A percentile compares a stretch with the other conserved stretches of the same genome.
Evolutionary conservation across 2,113 vertebrate species (phyloP).

Genomic region (Cyprinus carpio): DNA sequence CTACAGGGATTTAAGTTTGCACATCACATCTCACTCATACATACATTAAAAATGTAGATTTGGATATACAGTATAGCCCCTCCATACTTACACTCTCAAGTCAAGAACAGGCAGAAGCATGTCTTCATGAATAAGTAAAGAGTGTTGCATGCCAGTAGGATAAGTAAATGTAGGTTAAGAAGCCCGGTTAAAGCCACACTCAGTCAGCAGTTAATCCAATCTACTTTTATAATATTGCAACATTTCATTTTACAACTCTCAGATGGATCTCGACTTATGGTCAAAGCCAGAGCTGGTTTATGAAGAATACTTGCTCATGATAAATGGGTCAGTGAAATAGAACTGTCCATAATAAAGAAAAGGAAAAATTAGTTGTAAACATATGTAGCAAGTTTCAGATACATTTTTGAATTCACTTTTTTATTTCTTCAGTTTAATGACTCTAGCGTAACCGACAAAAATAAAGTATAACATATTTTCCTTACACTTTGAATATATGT

Average conservation of each 20-base stretch:
- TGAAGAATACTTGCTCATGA: neutral
- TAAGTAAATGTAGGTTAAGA: conserved; percentile 22
- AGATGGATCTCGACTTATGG: neutral
- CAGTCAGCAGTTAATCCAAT: neutral
- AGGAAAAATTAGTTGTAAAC: no score
- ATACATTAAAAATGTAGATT: neutral
- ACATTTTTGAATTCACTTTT: neutral
- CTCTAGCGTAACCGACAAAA: neutral
- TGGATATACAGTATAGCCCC: neutral
- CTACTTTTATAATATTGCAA: neutral
- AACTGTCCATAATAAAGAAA: no score
- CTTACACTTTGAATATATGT: neutral
- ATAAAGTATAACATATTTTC: neutral
- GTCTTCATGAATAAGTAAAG: conserved; percentile 11
- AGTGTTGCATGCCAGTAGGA: neutral
- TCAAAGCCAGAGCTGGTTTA: neutral
- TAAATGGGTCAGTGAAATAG: no score
- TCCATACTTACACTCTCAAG: neutral
- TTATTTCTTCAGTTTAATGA: no score
- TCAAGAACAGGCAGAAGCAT: neutral
- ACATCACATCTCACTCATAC: neutral
- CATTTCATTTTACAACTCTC: neutral
- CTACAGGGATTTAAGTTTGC: neutral
- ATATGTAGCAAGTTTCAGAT: no score
- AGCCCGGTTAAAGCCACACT: neutral